Base-by-base conservation (phyloP, 2,888 invertebrate genomes). In the Erynnis tages region DNA sequence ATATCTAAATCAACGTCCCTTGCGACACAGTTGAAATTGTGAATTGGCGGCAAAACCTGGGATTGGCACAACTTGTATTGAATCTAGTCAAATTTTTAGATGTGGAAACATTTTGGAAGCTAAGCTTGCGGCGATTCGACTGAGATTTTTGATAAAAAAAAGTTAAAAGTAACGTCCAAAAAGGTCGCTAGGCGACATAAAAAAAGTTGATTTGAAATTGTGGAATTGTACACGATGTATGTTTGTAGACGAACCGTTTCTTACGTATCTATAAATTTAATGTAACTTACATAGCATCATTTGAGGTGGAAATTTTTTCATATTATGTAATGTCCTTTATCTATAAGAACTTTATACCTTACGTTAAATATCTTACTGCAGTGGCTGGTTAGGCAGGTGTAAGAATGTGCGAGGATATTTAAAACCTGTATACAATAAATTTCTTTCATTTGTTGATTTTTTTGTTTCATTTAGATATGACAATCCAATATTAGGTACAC, bases 361-460 rank as follows among this genome's bases (percentile, higher is more conserved):
- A 84, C 79, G 88, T 88, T 87, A 84, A 71, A 75, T 80, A 79
- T 78, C 77, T 75, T 79, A 80, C 77, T 74, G 78, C 82, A 71
- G 75, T 78, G 87, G 80, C 81, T 88, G 84, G 84, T 78, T 79
- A 81, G 81, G 82, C 82, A 84, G 83, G 83, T 84, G 82, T 83
- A 77, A 78, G 79, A 77, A 78, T 78, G 81, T 80, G 83, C 80
- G 78, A 87, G 83, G 81, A 86, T 87, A 86, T 87, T 88, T 86
- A 87, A 87, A 88, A 88, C 89, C 89, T 89, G 88, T 89, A 89
- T 89, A 89, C 89, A 89, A 89, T 89, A 89, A 86, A 89, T 85
- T 89, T 86, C 89, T 88, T 89, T 89, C 88, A 89, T 89, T 89
- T 89, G 89, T 89, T 89, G 88, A 89, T 67, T 68, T 60, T 66